Evolutionary conservation across 1,140 invertebrate genomes (phyloP), one percentile per base, ranked within the genome.

Genomic region (Drosophila repleta): DNA sequence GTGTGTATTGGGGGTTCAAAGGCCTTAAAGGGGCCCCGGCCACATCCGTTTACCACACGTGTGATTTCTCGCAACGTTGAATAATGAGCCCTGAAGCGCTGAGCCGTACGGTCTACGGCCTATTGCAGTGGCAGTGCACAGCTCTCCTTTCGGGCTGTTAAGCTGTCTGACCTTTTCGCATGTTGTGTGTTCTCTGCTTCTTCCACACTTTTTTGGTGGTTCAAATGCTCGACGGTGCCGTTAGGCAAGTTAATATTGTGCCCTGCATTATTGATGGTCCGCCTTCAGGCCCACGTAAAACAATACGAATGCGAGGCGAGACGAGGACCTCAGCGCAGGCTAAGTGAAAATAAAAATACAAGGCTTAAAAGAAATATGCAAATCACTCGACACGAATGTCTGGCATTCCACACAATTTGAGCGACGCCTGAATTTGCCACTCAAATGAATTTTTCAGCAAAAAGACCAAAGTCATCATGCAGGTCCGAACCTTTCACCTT

Each of bases 231-330:
- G 6, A 26, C 43, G 58, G 75, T 41, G 41, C 52, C 52, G 45
- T 73, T 69, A 57, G 46, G 43, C 66, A 83, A 76, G 80, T 67
- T 79, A 83, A 84, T 79, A 35, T 70, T 51, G 35, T 41, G 24
- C 3, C 32, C 43, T 60, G 61, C 39, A 20, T 45, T 74, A 74
- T 74, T 74, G 72, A 63, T 70, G 55, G 29, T 64, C 46, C 21
- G 32, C 17, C 10, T n/a, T 21, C 8, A 1, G 29, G 51, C 15
- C 37, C 21, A 61, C 53, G 35, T 26, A 39, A 48, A 66, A 49
- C 51, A 49, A 57, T 66, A 43, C 17, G 64, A 41, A 18, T 18
- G 24, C 13, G 29, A 37, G 35, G 15, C 55, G 39, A 41, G 46
- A 67, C 57, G 48, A 45, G 26, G 56, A 39, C 45, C 26, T 35